A percentile compares a stretch with the other conserved stretches of the same genome.
phyloP scores from a whole-genome alignment of 2,888 invertebrate genomes.

The Stenotaenia linearis region DNA sequence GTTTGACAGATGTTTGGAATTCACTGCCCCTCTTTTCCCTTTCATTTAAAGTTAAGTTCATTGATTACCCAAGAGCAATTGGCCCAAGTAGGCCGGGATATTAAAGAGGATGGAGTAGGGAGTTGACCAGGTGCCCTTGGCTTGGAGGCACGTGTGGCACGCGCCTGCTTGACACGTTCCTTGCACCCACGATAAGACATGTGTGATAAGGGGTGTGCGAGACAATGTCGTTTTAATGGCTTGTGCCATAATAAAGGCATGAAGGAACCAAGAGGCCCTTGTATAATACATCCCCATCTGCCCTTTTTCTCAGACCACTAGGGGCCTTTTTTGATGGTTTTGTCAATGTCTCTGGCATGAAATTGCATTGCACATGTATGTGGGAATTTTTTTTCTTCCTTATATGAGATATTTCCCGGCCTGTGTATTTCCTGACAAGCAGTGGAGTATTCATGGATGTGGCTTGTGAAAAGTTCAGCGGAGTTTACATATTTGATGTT shows the following conservation, averaged over 20 bases:
- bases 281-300: conserved; percentile 17
- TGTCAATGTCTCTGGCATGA: neutral
- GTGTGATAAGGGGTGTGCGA: conserved; percentile 6
- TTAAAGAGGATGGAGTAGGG: neutral
- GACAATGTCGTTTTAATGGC: conserved; percentile 24
- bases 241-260: conserved; percentile 13
- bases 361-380: neutral
- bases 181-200: neutral
- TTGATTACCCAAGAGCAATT: neutral
- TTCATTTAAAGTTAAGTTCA: neutral
- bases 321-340: conserved; percentile 1
- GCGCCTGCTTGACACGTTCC: conserved; percentile 7
- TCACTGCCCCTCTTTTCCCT: neutral
- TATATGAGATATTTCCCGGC: too few relatives aligned
- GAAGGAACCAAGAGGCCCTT: neutral
- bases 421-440: neutral
- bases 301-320: neutral
- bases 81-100: neutral
- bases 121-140: conserved; percentile 21
- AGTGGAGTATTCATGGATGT: neutral
- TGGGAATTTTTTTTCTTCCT: neutral
- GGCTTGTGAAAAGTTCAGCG: too few relatives aligned
- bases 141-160: conserved; percentile 17
- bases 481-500: too few relatives aligned
- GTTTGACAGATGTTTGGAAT: neutral